phyloP scores from a whole-genome alignment of 2,113 vertebrate species.

The Ceratotherium simum region DNA sequence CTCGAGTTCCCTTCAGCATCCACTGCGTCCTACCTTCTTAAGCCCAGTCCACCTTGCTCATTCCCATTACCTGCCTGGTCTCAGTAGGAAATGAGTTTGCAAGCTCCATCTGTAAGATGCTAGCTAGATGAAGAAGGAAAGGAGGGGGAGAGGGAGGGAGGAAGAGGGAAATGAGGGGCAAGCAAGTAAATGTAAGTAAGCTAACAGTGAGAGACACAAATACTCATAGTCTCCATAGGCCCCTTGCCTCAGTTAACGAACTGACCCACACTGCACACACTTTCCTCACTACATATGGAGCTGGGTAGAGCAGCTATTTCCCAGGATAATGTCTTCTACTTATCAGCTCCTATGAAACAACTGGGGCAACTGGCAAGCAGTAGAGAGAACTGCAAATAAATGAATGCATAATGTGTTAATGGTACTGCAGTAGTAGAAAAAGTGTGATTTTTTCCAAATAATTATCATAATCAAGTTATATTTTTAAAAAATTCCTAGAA shows the following conservation, averaged over 20 bases:
- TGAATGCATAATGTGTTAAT: rapidly evolving
- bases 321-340: not conserved
- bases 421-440: not conserved
- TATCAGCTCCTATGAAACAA: not conserved
- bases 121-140: not conserved
- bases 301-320: not conserved
- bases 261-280: rapidly evolving
- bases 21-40: not conserved
- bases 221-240: rapidly evolving
- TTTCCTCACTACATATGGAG: too few species aligned
- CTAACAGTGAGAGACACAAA: rapidly evolving
- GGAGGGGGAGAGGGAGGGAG: not conserved
- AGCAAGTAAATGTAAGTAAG: not conserved
- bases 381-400: not conserved
- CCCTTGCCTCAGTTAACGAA: not conserved
- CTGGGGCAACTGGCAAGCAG: not conserved
- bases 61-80: not conserved
- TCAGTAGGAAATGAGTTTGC: not conserved
- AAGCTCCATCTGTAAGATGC: not conserved
- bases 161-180: too few species aligned
- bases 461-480: not conserved
- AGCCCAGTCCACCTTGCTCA: not conserved
- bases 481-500: not conserved
- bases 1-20: rapidly evolving
- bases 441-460: not conserved